Evolutionary conservation across 2,888 invertebrate genomes (phyloP), one percentile per base, ranked within the genome.

Genomic region (Oxyscelio sp.): DNA sequence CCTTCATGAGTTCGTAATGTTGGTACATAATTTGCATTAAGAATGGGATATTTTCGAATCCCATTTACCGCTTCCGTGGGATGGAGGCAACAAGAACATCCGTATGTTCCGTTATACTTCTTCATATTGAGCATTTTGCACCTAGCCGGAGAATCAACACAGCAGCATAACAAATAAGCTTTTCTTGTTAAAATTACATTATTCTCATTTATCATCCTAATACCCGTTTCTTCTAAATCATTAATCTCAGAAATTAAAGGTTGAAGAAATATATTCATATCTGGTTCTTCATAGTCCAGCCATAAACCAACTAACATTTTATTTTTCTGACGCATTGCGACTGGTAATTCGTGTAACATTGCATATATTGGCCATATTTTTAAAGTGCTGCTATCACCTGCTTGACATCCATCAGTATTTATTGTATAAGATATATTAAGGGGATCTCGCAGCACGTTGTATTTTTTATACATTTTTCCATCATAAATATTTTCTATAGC

Each of bases 91-190:
- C 68, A 74, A 1, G 66, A 84, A 38, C 87, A 85, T 1, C 84
- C 83, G 61, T 70, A 68, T 2, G 9, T 48, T 13, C 85, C 86
- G 19, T 85, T 86, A 48, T 54, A 85, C 31, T 66, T 75, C 24
- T 63, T 85, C 78, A 88, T 86, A 22, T 79, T 71, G 4, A 87
- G n/a, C n/a, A n/a, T n/a, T n/a, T n/a, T n/a, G n/a, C n/a, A n/a
- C n/a, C n/a, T n/a, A n/a, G n/a, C n/a, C n/a, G n/a, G n/a, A n/a
- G n/a, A n/a, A n/a, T n/a, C n/a, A n/a, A n/a, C n/a, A n/a, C n/a
- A n/a, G n/a, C n/a, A n/a, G n/a, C 24, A 65, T 24, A 80, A 17
- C 0, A 34, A 19, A 73, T 50, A 73, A 0, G 74, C 59, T 65
- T 78, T 78, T 27, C n/a, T n/a, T n/a, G n/a, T 27, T 54, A 11